Evolutionary conservation across 2,888 invertebrate genomes (phyloP).

Genomic region (Vanessa cardui): DNA sequence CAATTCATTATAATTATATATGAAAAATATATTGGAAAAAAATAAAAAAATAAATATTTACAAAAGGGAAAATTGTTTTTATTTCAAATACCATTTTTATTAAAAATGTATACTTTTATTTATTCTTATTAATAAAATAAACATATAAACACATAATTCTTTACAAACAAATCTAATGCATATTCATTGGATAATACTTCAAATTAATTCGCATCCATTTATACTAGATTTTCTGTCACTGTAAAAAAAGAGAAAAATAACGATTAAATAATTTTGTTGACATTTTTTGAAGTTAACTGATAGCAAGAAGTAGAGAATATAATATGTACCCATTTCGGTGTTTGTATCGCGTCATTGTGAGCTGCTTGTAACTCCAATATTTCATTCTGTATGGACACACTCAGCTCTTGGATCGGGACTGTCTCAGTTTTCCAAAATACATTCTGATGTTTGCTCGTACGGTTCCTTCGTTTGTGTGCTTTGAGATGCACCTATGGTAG

Average conservation of each 20-base stretch:
- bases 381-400: conserved; percentile 66
- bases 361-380: conserved; percentile 59
- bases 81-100: conserved; percentile 19
- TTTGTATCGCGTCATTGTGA: conserved; percentile 9
- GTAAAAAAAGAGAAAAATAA: conserved; percentile 6
- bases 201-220: background rate
- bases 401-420: conserved; percentile 70
- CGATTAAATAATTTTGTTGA: background rate
- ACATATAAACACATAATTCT: background rate
- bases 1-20: conserved; percentile 71
- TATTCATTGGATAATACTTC: too few species aligned
- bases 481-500: conserved; percentile 65
- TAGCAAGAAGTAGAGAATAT: too few species aligned
- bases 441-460: conserved; percentile 57
- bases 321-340: conserved; percentile 18
- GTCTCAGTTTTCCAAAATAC: conserved; percentile 68
- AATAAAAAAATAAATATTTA: conserved; percentile 68
- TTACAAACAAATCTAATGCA: background rate
- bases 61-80: conserved; percentile 55
- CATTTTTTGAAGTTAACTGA: too few species aligned
- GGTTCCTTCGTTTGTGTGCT: conserved; percentile 63
- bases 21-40: conserved; percentile 68
- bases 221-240: conserved; percentile 12
- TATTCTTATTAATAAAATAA: background rate
- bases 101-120: conserved; percentile 13